phyloP scores from a whole-genome alignment of 2,113 vertebrate species.

The Thamnophis sirtalis region DNA sequence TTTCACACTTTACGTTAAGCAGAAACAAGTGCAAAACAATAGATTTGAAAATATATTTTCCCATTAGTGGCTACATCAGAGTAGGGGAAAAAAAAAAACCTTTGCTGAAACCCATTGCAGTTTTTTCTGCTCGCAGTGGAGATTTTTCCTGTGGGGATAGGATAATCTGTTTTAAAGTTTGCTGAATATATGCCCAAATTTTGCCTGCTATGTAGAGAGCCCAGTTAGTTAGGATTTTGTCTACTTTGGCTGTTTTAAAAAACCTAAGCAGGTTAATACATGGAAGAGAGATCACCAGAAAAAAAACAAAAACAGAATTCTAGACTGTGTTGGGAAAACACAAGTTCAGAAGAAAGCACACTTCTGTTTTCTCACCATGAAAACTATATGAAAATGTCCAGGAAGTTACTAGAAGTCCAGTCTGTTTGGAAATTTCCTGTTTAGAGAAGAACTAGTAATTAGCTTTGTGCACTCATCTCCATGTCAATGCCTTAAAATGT shows the following conservation, averaged over 20 bases:
- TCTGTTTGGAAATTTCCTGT: not conserved
- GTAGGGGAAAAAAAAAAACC: not conserved
- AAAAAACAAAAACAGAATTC: not conserved
- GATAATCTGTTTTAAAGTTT: not conserved
- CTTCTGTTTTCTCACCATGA: not conserved
- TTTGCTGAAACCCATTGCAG: not conserved
- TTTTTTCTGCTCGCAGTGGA: not conserved
- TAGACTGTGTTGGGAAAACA: not conserved
- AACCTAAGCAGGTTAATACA: not conserved
- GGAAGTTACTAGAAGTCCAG: not conserved
- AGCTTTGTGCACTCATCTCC: not conserved
- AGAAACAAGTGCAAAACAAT: not conserved
- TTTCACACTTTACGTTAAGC: not conserved
- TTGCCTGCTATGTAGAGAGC: not conserved
- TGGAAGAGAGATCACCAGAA: not conserved
- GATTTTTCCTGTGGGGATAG: not conserved
- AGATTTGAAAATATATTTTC: not conserved
- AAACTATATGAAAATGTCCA: not conserved
- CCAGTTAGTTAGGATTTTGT: not conserved
- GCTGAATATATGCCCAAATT: not conserved
- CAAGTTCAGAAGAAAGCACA: not conserved
- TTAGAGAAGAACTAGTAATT: not conserved
- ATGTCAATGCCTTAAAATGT: not conserved
- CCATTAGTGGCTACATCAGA: not conserved
- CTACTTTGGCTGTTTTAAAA: not conserved